Conservation (phyloP, 1,140 invertebrate species). For the Stegodyphus mimosarum region DNA sequence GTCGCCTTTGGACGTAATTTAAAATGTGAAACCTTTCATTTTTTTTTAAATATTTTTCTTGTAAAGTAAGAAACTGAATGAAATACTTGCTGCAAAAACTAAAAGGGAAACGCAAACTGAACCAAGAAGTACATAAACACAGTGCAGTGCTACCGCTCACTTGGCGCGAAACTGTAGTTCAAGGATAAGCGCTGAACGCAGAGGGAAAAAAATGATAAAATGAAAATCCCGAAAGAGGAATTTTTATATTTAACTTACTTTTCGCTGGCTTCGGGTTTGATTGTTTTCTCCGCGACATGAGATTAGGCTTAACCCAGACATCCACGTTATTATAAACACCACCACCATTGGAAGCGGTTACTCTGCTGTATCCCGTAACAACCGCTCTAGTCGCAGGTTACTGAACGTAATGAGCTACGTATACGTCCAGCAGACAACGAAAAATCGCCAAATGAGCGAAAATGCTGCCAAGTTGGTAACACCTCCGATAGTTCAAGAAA, state of each 20-base stretch:
- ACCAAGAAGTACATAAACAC: not conserved
- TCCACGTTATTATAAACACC: slow-evolving; percentile 17
- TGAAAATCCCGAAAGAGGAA: no score
- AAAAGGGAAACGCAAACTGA: not conserved
- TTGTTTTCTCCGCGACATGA: slow-evolving; percentile 52
- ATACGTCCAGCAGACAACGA: no score
- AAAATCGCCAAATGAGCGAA: no score
- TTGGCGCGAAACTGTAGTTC: not conserved
- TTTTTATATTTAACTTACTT: slow-evolving; percentile 6
- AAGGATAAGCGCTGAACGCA: not conserved
- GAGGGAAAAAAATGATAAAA: not conserved
- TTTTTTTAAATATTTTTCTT: no score
- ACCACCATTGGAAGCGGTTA: slow-evolving; percentile 17
- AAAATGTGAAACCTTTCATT: no score
- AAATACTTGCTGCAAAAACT: not conserved
- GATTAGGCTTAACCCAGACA: slow-evolving; percentile 9
- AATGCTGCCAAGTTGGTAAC: no score
- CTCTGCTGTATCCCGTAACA: slow-evolving; percentile 29
- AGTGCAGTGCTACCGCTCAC: not conserved
- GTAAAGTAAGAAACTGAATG: not conserved
- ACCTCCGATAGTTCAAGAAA: no score
- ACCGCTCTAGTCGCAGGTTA: slow-evolving; percentile 1
- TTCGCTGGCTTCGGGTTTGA: slow-evolving; percentile 44
- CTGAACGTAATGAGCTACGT: no score
- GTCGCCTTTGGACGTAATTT: no score